Conservation (phyloP, 2,888 invertebrate genomes). For the Xylophagus ater region DNA sequence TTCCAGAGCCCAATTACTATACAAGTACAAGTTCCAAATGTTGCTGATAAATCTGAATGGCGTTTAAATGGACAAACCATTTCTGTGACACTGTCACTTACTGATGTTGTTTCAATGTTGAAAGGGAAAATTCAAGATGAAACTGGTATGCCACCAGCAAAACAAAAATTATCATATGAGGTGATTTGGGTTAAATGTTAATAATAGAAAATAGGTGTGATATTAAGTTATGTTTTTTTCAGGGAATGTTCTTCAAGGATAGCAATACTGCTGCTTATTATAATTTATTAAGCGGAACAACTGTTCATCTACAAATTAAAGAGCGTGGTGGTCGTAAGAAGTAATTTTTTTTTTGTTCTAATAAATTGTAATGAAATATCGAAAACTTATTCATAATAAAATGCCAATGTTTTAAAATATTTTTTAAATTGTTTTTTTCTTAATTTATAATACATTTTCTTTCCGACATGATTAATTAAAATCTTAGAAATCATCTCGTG, state of each 20-base stretch:
- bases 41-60: slow-evolving; percentile 90
- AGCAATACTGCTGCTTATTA: slow-evolving; percentile 90
- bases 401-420: too few species aligned
- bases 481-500: too few species aligned
- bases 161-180: slow-evolving; percentile 93
- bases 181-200: too few species aligned
- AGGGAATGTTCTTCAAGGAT: slow-evolving; percentile 98
- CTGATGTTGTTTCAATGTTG: slow-evolving; percentile 70
- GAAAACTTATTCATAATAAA: too few species aligned
- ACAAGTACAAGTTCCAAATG: slow-evolving; percentile 69
- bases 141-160: slow-evolving; percentile 89
- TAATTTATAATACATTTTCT: too few species aligned
- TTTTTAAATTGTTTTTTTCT: too few species aligned
- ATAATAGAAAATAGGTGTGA: too few species aligned
- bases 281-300: slow-evolving; percentile 76
- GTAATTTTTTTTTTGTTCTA: slow-evolving; percentile 45
- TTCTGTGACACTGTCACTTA: slow-evolving; percentile 61
- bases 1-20: slow-evolving; percentile 63
- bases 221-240: slow-evolving; percentile 29
- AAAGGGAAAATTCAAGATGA: slow-evolving; percentile 76
- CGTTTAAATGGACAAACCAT: slow-evolving; percentile 84
- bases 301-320: slow-evolving; percentile 83
- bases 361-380: too few species aligned
- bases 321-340: slow-evolving; percentile 97
- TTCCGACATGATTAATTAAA: too few species aligned